Conservation (phyloP, 2,113 vertebrate species). For the Dunckerocampus dactyliophorus region DNA sequence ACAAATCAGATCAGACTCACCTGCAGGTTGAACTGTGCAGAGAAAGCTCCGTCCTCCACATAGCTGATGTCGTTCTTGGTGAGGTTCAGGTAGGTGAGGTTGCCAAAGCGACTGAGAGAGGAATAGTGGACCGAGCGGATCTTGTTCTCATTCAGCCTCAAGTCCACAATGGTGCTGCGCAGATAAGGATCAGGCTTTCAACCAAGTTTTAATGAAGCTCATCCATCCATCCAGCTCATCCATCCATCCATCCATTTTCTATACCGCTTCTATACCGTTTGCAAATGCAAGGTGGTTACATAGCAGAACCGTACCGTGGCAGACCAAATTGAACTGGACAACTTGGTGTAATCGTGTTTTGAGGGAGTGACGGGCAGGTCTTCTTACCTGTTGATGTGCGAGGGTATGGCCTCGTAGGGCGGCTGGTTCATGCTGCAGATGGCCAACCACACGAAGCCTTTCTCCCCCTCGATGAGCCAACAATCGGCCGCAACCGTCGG, state of each 20-base stretch:
- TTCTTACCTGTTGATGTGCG: slow-evolving; percentile 86
- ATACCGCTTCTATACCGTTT: no score
- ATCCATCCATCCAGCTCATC: no score
- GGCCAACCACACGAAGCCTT: slow-evolving; percentile 97
- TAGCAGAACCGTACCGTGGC: not conserved
- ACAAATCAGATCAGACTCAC: slow-evolving; percentile 13
- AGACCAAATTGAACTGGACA: no score
- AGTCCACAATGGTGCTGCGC: slow-evolving; percentile 89
- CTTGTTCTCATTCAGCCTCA: slow-evolving; percentile 97
- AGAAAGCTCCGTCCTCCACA: slow-evolving; percentile 95
- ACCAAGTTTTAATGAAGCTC: no score
- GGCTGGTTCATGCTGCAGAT: slow-evolving; percentile 99
- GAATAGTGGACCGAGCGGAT: slow-evolving; percentile 91
- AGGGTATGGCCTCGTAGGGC: slow-evolving; percentile 91
- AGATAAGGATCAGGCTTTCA: not conserved
- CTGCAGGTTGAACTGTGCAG: slow-evolving; percentile 91
- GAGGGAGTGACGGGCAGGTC: no score
- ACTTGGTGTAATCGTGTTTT: no score
- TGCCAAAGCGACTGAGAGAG: slow-evolving; percentile 93
- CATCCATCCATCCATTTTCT: no score
- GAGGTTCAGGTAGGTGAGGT: slow-evolving; percentile 98
- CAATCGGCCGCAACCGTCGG: slow-evolving; percentile 82
- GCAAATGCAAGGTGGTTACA: no score
- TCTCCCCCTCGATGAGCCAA: slow-evolving; percentile 98
- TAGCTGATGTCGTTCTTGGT: slow-evolving; percentile 98